Percentiles rank a stretch among this genome's conserved stretches.
Evolutionary conservation across 1,140 invertebrate genomes (phyloP).

Genomic region (Scylla paramamosain): DNA sequence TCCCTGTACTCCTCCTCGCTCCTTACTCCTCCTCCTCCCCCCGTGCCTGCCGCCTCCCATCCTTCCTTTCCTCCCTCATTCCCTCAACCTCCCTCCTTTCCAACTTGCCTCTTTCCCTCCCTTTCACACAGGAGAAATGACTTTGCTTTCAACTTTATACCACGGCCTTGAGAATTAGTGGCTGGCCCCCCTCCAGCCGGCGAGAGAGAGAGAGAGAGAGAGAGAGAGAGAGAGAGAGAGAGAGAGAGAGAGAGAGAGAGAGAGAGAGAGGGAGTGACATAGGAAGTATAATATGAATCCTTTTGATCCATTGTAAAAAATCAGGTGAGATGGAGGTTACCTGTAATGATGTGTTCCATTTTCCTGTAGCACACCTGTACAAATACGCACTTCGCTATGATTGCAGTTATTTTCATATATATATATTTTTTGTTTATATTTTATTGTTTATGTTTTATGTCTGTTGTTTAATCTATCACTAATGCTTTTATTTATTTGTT

Average conservation of each 20-base stretch:
- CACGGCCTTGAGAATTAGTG: neutral
- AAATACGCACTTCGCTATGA: too few relatives aligned
- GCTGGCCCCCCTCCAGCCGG: neutral
- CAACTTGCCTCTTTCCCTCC: neutral
- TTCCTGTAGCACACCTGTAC: too few relatives aligned
- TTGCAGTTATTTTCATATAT: too few relatives aligned
- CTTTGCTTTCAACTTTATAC: conserved; percentile 2
- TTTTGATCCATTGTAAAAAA: too few relatives aligned
- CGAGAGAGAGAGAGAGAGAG: conserved; percentile 4
- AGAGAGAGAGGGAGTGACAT: neutral
- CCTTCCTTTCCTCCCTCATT: neutral
- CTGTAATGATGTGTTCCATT: too few relatives aligned
- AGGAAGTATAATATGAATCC: too few relatives aligned
- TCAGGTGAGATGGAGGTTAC: too few relatives aligned
- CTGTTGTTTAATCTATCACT: too few relatives aligned
- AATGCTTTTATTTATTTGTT: too few relatives aligned
- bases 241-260: conserved; percentile 5
- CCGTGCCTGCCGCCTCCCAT: neutral
- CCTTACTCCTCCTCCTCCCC: neutral
- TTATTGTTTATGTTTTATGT: too few relatives aligned
- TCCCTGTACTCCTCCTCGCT: neutral
- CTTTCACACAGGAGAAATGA: neutral
- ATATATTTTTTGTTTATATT: too few relatives aligned
- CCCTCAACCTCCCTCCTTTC: neutral
- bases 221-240: too few relatives aligned